Conservation (phyloP, 2,888 invertebrate genomes). For the Agrochola circellaris region DNA sequence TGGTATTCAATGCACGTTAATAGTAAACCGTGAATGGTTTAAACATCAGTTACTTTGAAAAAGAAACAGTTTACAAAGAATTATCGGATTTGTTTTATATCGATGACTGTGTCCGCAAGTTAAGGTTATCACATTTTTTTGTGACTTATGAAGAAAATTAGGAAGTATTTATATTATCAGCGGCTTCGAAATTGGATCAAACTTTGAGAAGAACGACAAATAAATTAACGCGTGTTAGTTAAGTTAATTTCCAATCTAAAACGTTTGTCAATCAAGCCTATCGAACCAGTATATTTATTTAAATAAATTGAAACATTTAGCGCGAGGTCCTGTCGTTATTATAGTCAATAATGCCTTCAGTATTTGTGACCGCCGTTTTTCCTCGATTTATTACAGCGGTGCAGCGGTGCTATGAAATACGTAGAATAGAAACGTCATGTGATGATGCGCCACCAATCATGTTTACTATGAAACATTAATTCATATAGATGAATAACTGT, state of each 20-base stretch:
- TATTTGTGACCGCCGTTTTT: slow-evolving; percentile 30
- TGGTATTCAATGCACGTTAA: slow-evolving; percentile 60
- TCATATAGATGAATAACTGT: slow-evolving; percentile 19
- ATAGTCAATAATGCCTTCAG: slow-evolving; percentile 5
- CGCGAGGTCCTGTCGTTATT: background rate
- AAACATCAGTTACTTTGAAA: slow-evolving; percentile 41
- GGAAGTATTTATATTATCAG: background rate
- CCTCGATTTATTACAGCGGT: slow-evolving; percentile 32
- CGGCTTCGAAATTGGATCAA: background rate
- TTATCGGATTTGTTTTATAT: slow-evolving; percentile 39
- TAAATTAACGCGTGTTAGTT: background rate
- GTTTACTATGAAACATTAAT: slow-evolving; percentile 33
- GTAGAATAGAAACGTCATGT: slow-evolving; percentile 30
- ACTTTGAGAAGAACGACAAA: background rate
- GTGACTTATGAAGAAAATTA: background rate
- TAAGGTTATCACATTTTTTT: background rate
- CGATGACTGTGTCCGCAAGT: slow-evolving; percentile 5
- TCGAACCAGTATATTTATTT: background rate
- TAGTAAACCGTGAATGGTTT: slow-evolving; percentile 54
- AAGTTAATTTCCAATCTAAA: background rate
- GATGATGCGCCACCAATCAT: slow-evolving; percentile 32
- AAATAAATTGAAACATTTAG: slow-evolving; percentile 20
- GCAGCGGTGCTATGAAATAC: slow-evolving; percentile 31
- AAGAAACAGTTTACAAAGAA: slow-evolving; percentile 26
- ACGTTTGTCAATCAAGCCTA: slow-evolving; percentile 6